A percentile compares a stretch with the other conserved stretches of the same genome.
phyloP scores from a whole-genome alignment of 1,140 invertebrate genomes.

The Rhopalosiphum maidis region DNA sequence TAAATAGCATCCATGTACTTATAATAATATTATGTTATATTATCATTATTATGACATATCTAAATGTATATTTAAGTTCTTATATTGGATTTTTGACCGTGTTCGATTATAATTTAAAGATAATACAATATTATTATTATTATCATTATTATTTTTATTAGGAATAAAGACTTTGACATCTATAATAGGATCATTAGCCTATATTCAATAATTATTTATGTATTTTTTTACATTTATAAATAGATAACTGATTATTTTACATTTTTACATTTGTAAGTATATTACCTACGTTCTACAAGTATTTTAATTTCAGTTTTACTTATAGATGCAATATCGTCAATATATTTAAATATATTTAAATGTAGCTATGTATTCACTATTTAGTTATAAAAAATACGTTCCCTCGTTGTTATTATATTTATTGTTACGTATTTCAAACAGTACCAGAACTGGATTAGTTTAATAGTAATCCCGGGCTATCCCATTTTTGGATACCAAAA shows the following conservation, averaged over 20 bases:
- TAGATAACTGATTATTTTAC: not conserved
- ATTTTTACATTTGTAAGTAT: not conserved
- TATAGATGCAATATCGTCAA: too few relatives aligned
- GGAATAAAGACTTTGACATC: too few relatives aligned
- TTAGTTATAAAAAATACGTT: not conserved
- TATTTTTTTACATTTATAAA: not conserved
- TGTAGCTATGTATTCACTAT: too few relatives aligned
- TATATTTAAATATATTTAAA: too few relatives aligned
- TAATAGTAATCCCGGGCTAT: too few relatives aligned
- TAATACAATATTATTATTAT: not conserved
- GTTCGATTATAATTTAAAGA: not conserved
- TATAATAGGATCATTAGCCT: too few relatives aligned
- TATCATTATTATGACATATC: too few relatives aligned
- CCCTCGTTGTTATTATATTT: not conserved
- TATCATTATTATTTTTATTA: not conserved
- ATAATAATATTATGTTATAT: too few relatives aligned
- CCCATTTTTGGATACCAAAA: too few relatives aligned
- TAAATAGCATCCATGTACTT: not conserved
- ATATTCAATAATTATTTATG: not conserved
- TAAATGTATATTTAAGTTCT: not conserved
- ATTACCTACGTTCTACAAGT: too few relatives aligned
- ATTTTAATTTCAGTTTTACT: too few relatives aligned
- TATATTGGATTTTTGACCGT: not conserved
- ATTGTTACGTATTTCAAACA: not conserved
- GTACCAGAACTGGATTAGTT: too few relatives aligned